Conservation (phyloP, 2,797 vertebrate genomes). For the Muscicapa comitata region DNA sequence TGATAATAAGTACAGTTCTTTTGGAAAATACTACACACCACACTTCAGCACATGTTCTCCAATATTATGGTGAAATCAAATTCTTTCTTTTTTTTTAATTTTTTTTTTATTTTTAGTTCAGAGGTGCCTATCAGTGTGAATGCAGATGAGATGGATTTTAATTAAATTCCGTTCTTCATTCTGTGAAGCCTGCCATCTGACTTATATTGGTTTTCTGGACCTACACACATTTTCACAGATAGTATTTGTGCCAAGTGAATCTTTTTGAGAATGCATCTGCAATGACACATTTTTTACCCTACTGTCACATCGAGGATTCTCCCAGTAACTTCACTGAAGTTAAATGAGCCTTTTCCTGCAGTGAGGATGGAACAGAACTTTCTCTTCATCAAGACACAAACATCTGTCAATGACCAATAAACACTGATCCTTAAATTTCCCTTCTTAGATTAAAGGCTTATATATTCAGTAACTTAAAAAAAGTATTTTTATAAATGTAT, state of each 20-base stretch:
- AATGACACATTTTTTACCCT: background rate
- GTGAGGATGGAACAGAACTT: background rate
- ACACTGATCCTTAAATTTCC: background rate
- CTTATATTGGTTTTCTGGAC: background rate
- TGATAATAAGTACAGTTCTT: background rate
- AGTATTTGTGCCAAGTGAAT: background rate
- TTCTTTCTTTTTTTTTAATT: background rate
- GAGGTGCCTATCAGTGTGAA: background rate
- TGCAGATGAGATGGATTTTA: background rate
- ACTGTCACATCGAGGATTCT: background rate
- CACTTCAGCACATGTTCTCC: background rate
- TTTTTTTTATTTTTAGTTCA: background rate
- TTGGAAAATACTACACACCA: background rate
- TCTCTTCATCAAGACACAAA: background rate
- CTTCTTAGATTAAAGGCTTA: background rate
- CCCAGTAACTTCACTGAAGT: background rate
- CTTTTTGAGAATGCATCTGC: background rate
- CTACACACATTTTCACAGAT: background rate
- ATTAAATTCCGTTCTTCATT: background rate
- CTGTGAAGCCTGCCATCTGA: background rate
- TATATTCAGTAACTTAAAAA: background rate
- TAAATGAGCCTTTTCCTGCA: background rate
- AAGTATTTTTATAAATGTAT: background rate
- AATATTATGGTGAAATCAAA: background rate
- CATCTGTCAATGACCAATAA: background rate